Conservation (phyloP, 2,113 vertebrate species). For the Thymallus thymallus region DNA sequence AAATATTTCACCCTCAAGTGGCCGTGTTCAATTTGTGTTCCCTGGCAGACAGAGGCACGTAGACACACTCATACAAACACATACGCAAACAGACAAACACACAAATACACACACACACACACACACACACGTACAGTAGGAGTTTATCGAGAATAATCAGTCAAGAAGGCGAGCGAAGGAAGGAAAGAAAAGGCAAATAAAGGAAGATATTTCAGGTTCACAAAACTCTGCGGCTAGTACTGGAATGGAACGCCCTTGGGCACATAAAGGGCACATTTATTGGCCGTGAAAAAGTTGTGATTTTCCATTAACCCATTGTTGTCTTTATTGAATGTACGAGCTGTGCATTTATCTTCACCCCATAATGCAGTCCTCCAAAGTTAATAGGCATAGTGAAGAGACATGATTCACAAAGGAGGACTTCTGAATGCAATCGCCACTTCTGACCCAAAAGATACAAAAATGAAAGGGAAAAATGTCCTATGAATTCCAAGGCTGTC, state of each 20-base stretch:
- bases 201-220: slow-evolving; percentile 70
- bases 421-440: slow-evolving; percentile 37
- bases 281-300: slow-evolving; percentile 63
- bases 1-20: slow-evolving; percentile 49
- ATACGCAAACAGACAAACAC: neutral
- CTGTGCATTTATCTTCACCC: slow-evolving; percentile 61
- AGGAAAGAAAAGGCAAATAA: slow-evolving; percentile 49
- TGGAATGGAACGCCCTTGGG: slow-evolving; percentile 71
- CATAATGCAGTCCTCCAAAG: slow-evolving; percentile 52
- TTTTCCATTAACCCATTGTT: slow-evolving; percentile 45
- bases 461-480: neutral
- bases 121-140: slow-evolving; percentile 13
- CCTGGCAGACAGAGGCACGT: slow-evolving; percentile 12
- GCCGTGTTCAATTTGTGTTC: slow-evolving; percentile 40
- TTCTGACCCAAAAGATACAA: neutral
- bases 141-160: slow-evolving; percentile 61
- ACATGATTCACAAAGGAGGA: slow-evolving; percentile 43
- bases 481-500: neutral
- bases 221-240: slow-evolving; percentile 48
- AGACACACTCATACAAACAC: slow-evolving; percentile 10
- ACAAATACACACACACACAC: slow-evolving; percentile 28
- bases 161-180: slow-evolving; percentile 39
- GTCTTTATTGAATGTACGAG: slow-evolving; percentile 63
- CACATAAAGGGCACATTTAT: slow-evolving; percentile 65
- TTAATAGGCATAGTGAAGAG: slow-evolving; percentile 58